Percentiles rank a stretch among this genome's conserved stretches.
phyloP scores from a whole-genome alignment of 2,113 vertebrate genomes.

The Fulmarus glacialis region DNA sequence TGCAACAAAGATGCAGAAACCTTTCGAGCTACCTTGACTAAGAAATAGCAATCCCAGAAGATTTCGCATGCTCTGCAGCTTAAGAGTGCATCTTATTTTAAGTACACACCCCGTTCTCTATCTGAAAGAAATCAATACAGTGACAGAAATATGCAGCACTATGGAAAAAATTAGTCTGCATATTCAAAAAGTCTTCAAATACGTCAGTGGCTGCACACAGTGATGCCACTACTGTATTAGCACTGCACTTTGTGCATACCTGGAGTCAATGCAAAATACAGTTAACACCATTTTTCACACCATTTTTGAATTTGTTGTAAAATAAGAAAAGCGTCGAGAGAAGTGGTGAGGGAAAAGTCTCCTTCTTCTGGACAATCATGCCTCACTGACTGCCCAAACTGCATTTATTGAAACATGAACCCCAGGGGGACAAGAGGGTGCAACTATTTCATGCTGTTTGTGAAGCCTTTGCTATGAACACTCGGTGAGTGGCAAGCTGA shows the following conservation, averaged over 20 bases:
- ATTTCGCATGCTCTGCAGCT: background rate
- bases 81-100: background rate
- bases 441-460: background rate
- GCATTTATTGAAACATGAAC: background rate
- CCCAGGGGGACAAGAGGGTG: background rate
- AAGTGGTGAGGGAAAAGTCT: background rate
- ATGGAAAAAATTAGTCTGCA: background rate
- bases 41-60: background rate
- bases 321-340: background rate
- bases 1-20: background rate
- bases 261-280: background rate
- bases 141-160: background rate
- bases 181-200: background rate
- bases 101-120: background rate
- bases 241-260: background rate
- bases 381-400: background rate
- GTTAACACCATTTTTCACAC: background rate
- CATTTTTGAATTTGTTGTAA: background rate
- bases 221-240: background rate
- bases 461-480: background rate
- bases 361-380: background rate
- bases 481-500: background rate
- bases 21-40: background rate
- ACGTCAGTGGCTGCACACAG: rapidly evolving
- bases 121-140: background rate